These are phyloP conservation scores for Crossocerus cetratus DNA, from an alignment of 2,888 invertebrate species.

Conservation along the genomic window DNA sequence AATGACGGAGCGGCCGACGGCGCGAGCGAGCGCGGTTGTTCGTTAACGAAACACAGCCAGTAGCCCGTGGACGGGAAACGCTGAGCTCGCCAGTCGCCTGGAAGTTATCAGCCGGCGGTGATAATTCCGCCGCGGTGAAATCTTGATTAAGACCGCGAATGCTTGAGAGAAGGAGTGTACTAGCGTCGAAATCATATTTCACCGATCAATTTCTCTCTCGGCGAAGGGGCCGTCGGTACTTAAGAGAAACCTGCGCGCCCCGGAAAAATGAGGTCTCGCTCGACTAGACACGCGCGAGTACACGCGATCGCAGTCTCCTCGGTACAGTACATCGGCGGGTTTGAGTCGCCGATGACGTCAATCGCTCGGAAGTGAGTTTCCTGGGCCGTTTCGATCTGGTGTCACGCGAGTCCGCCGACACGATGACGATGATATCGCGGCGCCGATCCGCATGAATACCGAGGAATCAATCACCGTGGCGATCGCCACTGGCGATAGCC, in stretches of 20 bases:
- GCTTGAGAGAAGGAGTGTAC: slow-evolving; percentile 1
- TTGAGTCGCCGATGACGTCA: slow-evolving; percentile 40
- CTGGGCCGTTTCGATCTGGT: not conserved
- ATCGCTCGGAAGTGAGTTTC: slow-evolving; percentile 42
- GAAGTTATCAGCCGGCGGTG: slow-evolving; percentile 7
- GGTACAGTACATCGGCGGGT: slow-evolving; percentile 39
- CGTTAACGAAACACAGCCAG: slow-evolving; percentile 18
- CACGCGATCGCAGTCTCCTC: slow-evolving; percentile 15
- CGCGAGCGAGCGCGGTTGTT: slow-evolving; percentile 1
- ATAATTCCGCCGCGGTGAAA: slow-evolving; percentile 38
- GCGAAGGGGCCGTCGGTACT: slow-evolving; percentile 9
- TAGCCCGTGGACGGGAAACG: slow-evolving; percentile 4
- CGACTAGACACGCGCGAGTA: slow-evolving; percentile 27
- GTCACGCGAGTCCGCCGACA: slow-evolving; percentile 2
- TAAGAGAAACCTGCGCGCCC: slow-evolving; percentile 17
- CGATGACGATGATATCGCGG: slow-evolving; percentile 61
- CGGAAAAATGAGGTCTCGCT: slow-evolving; percentile 56
- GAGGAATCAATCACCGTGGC: slow-evolving; percentile 64
- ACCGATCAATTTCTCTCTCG: slow-evolving; percentile 47
- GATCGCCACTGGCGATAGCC: slow-evolving; percentile 56
- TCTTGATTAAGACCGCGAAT: slow-evolving; percentile 37
- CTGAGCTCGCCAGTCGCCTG: slow-evolving; percentile 9
- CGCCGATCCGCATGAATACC: slow-evolving; percentile 60
- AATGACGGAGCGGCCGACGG: slow-evolving; percentile 18
- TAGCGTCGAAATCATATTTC: slow-evolving; percentile 38